phyloP scores from a whole-genome alignment of 1,140 invertebrate species.

The Drosophila pandora region DNA sequence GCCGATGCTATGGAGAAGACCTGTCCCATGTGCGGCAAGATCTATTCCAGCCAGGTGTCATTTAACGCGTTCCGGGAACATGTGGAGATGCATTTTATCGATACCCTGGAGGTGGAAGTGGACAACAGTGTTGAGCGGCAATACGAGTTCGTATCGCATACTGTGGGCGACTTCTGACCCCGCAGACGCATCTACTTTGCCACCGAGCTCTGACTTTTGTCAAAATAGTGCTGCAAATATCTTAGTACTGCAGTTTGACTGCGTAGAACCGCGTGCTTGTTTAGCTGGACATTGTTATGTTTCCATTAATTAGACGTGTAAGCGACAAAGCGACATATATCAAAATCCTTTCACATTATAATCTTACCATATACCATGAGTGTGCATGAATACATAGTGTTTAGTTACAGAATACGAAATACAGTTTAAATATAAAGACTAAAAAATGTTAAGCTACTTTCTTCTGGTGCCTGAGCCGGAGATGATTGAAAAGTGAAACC shows the following conservation, averaged over 20 bases:
- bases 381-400: conserved; percentile 38
- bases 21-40: conserved; percentile 84
- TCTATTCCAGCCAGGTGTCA: conserved; percentile 74
- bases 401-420: conserved; percentile 38
- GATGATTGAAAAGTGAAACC: conserved; percentile 43
- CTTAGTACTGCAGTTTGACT: conserved; percentile 30
- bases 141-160: conserved; percentile 78
- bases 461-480: background rate
- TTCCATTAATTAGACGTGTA: conserved; percentile 32
- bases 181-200: conserved; percentile 56
- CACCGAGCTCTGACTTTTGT: conserved; percentile 41
- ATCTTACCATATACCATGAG: conserved; percentile 6
- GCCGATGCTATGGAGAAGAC: conserved; percentile 79
- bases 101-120: conserved; percentile 48
- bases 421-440: conserved; percentile 30
- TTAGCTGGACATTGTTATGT: conserved; percentile 29
- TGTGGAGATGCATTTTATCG: conserved; percentile 85
- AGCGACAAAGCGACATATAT: conserved; percentile 23
- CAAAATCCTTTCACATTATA: conserved; percentile 20
- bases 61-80: conserved; percentile 84
- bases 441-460: conserved; percentile 16
- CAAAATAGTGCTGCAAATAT: background rate
- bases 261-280: conserved; percentile 37
- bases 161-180: conserved; percentile 81
- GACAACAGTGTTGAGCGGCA: conserved; percentile 68